A percentile compares a stretch with the other conserved stretches of the same genome.
Conservation (phyloP, 1,140 invertebrate species). For the Lysiphlebus fabarum region DNA sequence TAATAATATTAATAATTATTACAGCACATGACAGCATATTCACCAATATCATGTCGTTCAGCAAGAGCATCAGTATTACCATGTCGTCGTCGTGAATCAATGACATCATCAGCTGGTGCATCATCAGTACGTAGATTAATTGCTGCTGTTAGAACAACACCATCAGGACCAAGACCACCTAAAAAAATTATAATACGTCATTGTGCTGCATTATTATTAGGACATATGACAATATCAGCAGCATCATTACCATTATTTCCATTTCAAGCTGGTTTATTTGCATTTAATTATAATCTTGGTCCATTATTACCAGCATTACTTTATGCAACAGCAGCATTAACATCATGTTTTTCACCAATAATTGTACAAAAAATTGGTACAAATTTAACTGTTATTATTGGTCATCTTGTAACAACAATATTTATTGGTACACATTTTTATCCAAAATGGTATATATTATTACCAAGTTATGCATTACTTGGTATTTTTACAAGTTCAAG, state of each 20-base stretch:
- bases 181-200: conserved; percentile 56
- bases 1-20: too few species aligned
- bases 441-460: conserved; percentile 60
- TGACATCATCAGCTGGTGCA: conserved; percentile 65
- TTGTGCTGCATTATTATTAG: conserved; percentile 58
- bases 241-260: conserved; percentile 64
- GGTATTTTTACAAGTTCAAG: conserved; percentile 59
- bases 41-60: conserved; percentile 59
- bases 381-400: conserved; percentile 53
- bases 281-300: conserved; percentile 52
- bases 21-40: conserved; percentile 62
- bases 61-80: conserved; percentile 49
- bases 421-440: conserved; percentile 62
- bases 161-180: conserved; percentile 52
- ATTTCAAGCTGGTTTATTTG: conserved; percentile 54
- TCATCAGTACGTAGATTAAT: conserved; percentile 66
- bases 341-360: conserved; percentile 56
- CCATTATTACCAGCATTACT: conserved; percentile 57
- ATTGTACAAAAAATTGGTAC: conserved; percentile 59
- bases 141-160: conserved; percentile 58
- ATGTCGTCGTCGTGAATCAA: conserved; percentile 60
- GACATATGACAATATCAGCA: conserved; percentile 61
- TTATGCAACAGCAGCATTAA: conserved; percentile 57
- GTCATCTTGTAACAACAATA: conserved; percentile 54
- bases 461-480: conserved; percentile 61